Base-by-base conservation (phyloP, 2,113 vertebrate genomes). In the Crocuta crocuta region DNA sequence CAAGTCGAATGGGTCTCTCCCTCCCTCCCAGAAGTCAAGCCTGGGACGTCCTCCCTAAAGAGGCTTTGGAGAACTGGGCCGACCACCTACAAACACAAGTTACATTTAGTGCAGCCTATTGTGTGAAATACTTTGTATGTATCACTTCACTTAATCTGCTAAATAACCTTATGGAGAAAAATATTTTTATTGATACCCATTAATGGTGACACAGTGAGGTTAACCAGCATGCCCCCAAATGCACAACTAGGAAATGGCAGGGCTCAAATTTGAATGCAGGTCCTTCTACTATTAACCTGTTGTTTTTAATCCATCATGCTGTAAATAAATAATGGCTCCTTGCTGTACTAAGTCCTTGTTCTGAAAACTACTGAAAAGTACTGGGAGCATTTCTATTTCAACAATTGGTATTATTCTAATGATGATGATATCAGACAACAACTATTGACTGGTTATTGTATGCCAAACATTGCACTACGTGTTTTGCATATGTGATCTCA, bases 341-440 rank as follows among this genome's bases (percentile, higher is more conserved):
- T 91, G 33, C 48, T 93, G 15, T 70, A 89, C 78, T 61, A 28
- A 24, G 7, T 86, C 31, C 31, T 71, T 96, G 87, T 94, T 53
- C 58, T 82, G 58, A 91, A 96, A 95, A 68, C 28, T 76, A 80
- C 70, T 39, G 35, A 73, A 73, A 96, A 93, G 35, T 61, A 63
- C 65, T 84, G 50, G 6, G 23, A 78, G 82, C 2, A 33, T 82
- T 95, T 88, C 84, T 28, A 88, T 70, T 93, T 98, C 28, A 39
- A 93, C 70, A 92, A 65, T 1, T 35, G 12, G 12, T 84, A 76
- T 96, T 24, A 70, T 10, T 17, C 26, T 71, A 55, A 89, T 78
- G 61, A 88, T 33, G 35, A 80, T 97, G 16, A 65, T 53, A 55
- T 17, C 19, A 84, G 45, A 79, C 13, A 84, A 63, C 1, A 94